Evolutionary conservation across 2,888 invertebrate genomes (phyloP).

Genomic region (Harmothoe impar): DNA sequence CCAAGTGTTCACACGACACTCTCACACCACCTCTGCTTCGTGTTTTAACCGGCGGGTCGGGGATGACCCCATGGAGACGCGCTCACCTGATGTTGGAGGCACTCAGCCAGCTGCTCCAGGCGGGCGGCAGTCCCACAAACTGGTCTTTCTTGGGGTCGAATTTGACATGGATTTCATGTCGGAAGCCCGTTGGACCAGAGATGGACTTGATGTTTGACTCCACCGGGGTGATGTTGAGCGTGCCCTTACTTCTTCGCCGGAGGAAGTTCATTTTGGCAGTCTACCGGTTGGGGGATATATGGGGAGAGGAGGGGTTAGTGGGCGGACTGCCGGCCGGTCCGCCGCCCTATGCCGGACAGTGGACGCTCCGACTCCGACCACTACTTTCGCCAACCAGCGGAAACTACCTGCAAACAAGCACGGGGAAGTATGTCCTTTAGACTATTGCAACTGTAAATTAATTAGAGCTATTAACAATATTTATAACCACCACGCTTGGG

Average conservation of each 20-base stretch:
- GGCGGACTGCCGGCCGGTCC: not conserved
- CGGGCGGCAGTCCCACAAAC: constrained; percentile 91
- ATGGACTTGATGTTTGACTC: not conserved
- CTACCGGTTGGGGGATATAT: constrained; percentile 84
- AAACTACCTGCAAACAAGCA: not conserved
- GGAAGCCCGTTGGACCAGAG: constrained; percentile 83
- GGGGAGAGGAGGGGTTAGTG: constrained; percentile 75
- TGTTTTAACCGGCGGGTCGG: not conserved
- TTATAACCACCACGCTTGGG: no score
- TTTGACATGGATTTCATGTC: constrained; percentile 91
- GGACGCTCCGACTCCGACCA: not conserved
- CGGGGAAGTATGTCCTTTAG: not conserved
- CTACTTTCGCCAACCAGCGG: not conserved
- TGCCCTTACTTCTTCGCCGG: constrained; percentile 60
- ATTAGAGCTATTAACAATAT: no score
- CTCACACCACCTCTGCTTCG: constrained; percentile 34
- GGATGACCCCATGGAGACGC: constrained; percentile 23
- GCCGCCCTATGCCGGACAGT: not conserved
- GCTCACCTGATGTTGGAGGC: constrained; percentile 89
- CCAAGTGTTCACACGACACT: not conserved
- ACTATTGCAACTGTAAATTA: no score
- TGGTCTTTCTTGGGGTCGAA: constrained; percentile 92
- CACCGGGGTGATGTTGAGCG: constrained; percentile 39
- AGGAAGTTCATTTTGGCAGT: constrained; percentile 22
- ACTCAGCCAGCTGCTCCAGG: constrained; percentile 86